phyloP scores from a whole-genome alignment of 2,888 invertebrate genomes.

The Embidobia sp. region DNA sequence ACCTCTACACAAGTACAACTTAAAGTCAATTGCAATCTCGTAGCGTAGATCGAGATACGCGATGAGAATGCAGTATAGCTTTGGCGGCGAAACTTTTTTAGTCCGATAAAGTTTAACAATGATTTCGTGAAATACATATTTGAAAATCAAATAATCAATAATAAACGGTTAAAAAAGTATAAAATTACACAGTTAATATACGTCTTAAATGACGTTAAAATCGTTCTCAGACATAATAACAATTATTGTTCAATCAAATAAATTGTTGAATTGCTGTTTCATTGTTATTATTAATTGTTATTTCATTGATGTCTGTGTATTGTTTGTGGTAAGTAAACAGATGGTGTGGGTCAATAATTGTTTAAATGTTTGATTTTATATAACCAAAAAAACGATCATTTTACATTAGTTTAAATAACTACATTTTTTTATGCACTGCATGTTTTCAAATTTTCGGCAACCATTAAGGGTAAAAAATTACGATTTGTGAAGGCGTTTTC shows the following conservation, averaged over 20 bases:
- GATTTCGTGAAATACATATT: slow-evolving; percentile 40
- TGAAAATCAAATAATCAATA: slow-evolving; percentile 22
- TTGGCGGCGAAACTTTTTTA: slow-evolving; percentile 38
- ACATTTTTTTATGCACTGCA: background rate
- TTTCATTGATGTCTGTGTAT: too few species aligned
- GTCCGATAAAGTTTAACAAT: slow-evolving; percentile 42
- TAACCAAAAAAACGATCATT: too few species aligned
- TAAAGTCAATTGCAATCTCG: slow-evolving; percentile 56
- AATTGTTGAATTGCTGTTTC: too few species aligned
- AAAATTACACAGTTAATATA: too few species aligned
- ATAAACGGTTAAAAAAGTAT: slow-evolving; percentile 29
- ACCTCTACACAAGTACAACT: slow-evolving; percentile 42
- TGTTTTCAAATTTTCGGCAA: background rate
- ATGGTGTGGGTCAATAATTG: too few species aligned
- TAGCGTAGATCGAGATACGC: slow-evolving; percentile 55
- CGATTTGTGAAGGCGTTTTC: background rate
- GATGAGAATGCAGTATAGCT: slow-evolving; percentile 53
- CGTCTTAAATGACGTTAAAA: too few species aligned
- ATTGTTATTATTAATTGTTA: too few species aligned
- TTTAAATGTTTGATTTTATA: too few species aligned
- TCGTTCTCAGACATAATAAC: too few species aligned
- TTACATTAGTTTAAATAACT: too few species aligned
- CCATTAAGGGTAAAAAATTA: background rate
- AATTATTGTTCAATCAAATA: too few species aligned
- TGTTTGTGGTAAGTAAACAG: too few species aligned